A percentile compares a stretch with the other conserved stretches of the same genome.
Conservation (phyloP, 64 coral and sea anemone species). For the Montipora sp. region DNA sequence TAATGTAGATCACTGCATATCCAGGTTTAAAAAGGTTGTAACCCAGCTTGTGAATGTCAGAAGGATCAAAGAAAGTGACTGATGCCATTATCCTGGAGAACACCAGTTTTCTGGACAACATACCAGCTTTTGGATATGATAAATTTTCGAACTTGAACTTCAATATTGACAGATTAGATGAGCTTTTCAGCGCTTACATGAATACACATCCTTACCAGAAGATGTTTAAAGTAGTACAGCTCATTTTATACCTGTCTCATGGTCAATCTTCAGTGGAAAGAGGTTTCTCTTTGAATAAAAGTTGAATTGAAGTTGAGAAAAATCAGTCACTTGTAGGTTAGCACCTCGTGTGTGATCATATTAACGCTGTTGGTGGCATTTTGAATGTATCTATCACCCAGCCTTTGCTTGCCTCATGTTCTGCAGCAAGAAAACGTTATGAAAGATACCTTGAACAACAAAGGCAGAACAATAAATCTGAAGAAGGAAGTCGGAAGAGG, state of each 20-base stretch:
- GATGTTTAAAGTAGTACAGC: conserved; percentile 56
- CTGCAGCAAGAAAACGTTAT: conserved; percentile 60
- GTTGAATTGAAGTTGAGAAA: conserved; percentile 30
- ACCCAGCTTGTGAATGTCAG: not conserved
- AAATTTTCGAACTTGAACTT: conserved; percentile 14
- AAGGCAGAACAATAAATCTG: too few species aligned
- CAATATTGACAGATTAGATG: conserved; percentile 50
- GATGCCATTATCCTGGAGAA: conserved; percentile 60
- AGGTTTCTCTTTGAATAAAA: conserved; percentile 19
- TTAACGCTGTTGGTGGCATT: conserved; percentile 44
- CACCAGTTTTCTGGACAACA: conserved; percentile 50
- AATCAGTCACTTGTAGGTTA: conserved; percentile 37
- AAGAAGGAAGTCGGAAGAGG: too few species aligned
- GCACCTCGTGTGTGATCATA: conserved; percentile 38
- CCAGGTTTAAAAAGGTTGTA: conserved; percentile 62
- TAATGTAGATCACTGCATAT: conserved; percentile 29
- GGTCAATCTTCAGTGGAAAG: too few species aligned
- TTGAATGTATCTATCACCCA: conserved; percentile 38
- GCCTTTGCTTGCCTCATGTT: conserved; percentile 60
- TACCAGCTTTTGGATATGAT: conserved; percentile 59
- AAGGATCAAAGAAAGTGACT: conserved; percentile 44
- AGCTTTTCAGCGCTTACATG: conserved; percentile 26
- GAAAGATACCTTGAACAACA: too few species aligned
- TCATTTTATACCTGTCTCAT: conserved; percentile 53
- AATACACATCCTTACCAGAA: conserved; percentile 32